Evolutionary conservation across 2,797 vertebrate species (phyloP).

Genomic region (Pangasius mekongensis): DNA sequence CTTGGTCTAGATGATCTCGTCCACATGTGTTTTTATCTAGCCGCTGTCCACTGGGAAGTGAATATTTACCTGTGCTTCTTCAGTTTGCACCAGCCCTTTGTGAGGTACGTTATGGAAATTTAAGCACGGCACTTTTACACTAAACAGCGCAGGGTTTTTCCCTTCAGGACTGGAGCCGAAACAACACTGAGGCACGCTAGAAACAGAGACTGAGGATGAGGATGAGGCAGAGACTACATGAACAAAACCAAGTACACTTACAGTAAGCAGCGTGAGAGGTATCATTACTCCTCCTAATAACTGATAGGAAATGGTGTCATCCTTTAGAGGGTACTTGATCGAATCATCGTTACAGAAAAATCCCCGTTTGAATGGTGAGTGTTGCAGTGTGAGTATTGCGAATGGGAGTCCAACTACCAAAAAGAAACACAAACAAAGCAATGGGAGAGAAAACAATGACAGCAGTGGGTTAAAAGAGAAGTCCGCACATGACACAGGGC

Average conservation of each 20-base stretch:
- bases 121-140: not conserved
- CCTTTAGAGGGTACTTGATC: slow-evolving; percentile 93
- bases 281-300: slow-evolving; percentile 96
- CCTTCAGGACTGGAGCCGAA: not conserved
- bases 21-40: too few species aligned
- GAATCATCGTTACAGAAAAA: slow-evolving; percentile 98
- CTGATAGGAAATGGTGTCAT: slow-evolving; percentile 96
- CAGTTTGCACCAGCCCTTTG: not conserved
- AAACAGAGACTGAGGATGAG: slow-evolving; percentile 24
- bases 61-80: not conserved
- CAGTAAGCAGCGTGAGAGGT: slow-evolving; percentile 88
- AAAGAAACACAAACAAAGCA: slow-evolving; percentile 69
- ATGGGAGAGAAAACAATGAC: slow-evolving; percentile 70
- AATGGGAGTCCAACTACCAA: slow-evolving; percentile 95
- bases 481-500: not conserved
- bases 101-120: not conserved
- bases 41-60: too few species aligned
- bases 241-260: slow-evolving; percentile 81
- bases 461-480: slow-evolving; percentile 49
- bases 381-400: slow-evolving; percentile 87
- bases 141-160: not conserved
- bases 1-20: too few species aligned
- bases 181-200: not conserved
- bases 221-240: slow-evolving; percentile 22
- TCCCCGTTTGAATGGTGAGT: slow-evolving; percentile 89